Evolutionary conservation across 2,113 vertebrate genomes (phyloP).

Genomic region (Cryptomyrus ogoouensis): DNA sequence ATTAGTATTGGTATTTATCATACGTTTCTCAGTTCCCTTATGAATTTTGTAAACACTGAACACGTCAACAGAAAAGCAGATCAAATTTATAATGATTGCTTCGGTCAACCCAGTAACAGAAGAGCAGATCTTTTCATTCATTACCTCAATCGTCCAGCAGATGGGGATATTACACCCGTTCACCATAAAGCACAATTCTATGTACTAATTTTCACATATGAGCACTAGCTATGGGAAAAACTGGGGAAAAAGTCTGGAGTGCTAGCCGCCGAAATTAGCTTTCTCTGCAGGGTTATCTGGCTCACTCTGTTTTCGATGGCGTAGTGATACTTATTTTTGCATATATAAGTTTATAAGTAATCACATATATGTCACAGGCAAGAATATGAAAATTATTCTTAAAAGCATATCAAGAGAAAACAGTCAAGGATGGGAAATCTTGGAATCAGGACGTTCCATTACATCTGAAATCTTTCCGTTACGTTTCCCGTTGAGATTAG

Average conservation of each 20-base stretch:
- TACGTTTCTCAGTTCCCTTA: not conserved
- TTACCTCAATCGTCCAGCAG: not conserved
- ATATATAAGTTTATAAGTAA: not conserved
- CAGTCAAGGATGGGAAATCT: not conserved
- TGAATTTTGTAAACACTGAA: not conserved
- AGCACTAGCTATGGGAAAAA: not conserved
- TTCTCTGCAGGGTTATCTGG: not conserved
- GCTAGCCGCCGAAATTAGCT: not conserved
- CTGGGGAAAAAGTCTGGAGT: not conserved
- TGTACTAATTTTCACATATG: not conserved
- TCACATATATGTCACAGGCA: not conserved
- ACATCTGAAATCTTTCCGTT: not conserved
- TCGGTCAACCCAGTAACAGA: not conserved
- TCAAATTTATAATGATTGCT: not conserved
- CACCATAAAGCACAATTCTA: not conserved
- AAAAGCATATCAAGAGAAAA: not conserved
- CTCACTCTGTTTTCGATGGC: not conserved
- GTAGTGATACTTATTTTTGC: not conserved
- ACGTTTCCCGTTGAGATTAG: not conserved
- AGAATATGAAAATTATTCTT: not conserved
- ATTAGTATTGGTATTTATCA: not conserved
- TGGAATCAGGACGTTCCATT: not conserved
- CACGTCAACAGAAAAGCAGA: not conserved
- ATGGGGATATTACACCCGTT: not conserved
- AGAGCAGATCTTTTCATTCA: not conserved